phyloP scores from a whole-genome alignment of 2,113 vertebrate genomes.

The Solenodon paradoxus region DNA sequence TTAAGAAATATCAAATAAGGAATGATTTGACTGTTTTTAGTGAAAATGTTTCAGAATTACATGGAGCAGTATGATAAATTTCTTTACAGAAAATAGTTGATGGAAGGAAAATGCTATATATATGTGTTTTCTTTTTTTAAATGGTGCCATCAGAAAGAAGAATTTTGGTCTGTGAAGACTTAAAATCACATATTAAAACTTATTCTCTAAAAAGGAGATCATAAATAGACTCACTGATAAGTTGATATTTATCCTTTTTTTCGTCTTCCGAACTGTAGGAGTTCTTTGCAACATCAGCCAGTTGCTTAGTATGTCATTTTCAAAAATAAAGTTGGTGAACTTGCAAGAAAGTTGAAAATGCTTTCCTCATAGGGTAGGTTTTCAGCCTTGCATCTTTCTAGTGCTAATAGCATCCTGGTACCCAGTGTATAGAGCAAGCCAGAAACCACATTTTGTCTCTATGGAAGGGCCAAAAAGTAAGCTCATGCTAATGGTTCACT shows the following conservation, averaged over 20 bases:
- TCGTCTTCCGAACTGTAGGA: slow-evolving; percentile 39
- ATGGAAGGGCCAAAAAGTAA: not conserved
- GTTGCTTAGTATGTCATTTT: slow-evolving; percentile 30
- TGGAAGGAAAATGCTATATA: not conserved
- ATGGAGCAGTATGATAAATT: not conserved
- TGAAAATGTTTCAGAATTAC: not conserved
- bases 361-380: not conserved
- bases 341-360: not conserved
- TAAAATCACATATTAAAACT: slow-evolving; percentile 41
- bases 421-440: not conserved
- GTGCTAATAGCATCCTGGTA: not conserved
- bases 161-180: not conserved
- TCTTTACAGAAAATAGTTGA: not conserved
- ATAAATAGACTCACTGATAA: slow-evolving; percentile 38
- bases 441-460: not conserved
- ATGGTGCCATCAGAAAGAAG: not conserved
- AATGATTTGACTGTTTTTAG: not conserved
- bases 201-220: slow-evolving; percentile 19
- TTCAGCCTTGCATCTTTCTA: not conserved
- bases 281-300: slow-evolving; percentile 17
- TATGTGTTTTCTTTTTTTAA: no score
- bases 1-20: not conserved
- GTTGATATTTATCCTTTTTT: not conserved
- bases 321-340: slow-evolving; percentile 12
- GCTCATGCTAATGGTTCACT: not conserved